These are phyloP conservation scores for Stramonita haemastoma DNA, from an alignment of 2,888 invertebrate genomes.

Conservation along the genomic window DNA sequence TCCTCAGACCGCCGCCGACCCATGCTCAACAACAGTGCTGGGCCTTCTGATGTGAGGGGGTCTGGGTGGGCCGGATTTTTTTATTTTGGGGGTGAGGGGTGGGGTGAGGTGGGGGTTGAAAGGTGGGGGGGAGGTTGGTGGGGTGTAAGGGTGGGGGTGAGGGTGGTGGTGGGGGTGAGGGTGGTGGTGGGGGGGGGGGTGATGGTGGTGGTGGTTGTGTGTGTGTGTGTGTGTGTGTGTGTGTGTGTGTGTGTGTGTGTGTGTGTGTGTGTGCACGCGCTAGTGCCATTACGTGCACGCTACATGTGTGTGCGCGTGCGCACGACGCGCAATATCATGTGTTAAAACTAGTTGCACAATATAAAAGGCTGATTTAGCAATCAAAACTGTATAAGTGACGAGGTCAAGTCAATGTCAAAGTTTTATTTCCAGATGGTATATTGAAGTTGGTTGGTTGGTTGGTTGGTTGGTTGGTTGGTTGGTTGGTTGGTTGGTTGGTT, in stretches of 20 bases:
- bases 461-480: too few species aligned
- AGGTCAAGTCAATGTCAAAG: too few species aligned
- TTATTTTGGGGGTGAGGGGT: not conserved
- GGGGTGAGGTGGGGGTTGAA: not conserved
- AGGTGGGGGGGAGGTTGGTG: not conserved
- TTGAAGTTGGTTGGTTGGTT: too few species aligned
- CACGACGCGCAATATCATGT: too few species aligned
- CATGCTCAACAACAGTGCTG: not conserved
- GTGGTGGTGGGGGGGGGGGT: not conserved
- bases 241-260: constrained; percentile 17
- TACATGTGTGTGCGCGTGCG: too few species aligned
- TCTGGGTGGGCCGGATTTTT: too few species aligned
- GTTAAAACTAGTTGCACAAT: too few species aligned
- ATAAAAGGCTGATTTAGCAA: too few species aligned
- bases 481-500: too few species aligned
- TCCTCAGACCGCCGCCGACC: constrained; percentile 42
- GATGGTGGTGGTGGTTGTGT: not conserved
- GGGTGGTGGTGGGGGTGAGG: not conserved
- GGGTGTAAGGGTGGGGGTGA: not conserved
- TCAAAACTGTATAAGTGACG: too few species aligned
- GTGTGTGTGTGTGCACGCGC: not conserved
- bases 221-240: not conserved
- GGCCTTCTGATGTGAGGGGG: not conserved
- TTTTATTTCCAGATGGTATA: too few species aligned
- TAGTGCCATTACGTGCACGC: too few species aligned